These are phyloP conservation scores for Apostichopus parvimensis DNA, from an alignment of 35 echinoderm and acorn worm species.

Conservation along the genomic window DNA sequence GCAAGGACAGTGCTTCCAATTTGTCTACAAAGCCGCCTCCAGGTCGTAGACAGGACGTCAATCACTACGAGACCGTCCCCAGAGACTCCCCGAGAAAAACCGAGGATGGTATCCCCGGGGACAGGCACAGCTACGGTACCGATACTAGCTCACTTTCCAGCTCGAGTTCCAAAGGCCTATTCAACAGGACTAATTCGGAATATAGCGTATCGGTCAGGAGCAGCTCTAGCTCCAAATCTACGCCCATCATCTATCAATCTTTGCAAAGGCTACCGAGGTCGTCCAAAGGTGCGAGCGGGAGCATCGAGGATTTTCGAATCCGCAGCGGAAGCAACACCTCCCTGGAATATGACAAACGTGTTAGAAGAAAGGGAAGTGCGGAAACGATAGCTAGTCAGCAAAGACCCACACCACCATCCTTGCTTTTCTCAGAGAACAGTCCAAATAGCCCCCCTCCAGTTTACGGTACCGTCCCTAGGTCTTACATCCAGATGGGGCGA, in stretches of 20 bases:
- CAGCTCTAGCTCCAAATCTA: neutral
- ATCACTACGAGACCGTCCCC: constrained; percentile 7
- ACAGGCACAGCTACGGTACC: constrained; percentile 35
- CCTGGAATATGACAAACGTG: constrained; percentile 21
- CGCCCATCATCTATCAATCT: constrained; percentile 37
- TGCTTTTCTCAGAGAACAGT: constrained; percentile 11
- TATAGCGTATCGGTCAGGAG: constrained; percentile 22
- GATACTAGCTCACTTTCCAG: constrained; percentile 52
- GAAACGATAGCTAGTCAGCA: neutral
- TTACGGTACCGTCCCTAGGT: constrained; percentile 46
- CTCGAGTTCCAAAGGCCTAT: constrained; percentile 18
- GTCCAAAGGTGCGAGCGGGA: constrained; percentile 5
- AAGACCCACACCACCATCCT: constrained; percentile 61
- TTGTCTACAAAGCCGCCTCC: constrained; percentile 22
- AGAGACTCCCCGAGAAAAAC: neutral
- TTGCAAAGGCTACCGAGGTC: constrained; percentile 43
- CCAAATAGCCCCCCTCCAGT: constrained; percentile 45
- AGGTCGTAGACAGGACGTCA: neutral
- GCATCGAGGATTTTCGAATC: constrained; percentile 42
- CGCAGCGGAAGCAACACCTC: constrained; percentile 44
- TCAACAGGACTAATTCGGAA: constrained; percentile 50
- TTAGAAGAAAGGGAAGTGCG: neutral
- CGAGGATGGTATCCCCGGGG: constrained; percentile 17
- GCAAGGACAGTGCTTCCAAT: neutral
- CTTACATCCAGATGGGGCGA: constrained; percentile 52